Conservation (phyloP, 1,140 invertebrate genomes). For the Heliothis subflexa region DNA sequence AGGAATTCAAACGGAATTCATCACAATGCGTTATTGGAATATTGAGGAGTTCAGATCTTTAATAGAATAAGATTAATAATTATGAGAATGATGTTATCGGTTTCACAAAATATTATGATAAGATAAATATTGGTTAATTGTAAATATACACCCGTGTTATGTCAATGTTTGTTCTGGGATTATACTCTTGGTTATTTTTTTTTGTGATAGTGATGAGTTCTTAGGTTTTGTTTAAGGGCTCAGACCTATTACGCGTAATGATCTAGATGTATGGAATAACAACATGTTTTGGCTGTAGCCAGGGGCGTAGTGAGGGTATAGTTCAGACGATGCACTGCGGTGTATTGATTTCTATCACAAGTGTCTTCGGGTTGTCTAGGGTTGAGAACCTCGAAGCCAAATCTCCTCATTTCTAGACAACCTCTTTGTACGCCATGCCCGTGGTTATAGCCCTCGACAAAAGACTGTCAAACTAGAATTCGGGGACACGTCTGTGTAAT, state of each 20-base stretch:
- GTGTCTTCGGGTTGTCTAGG: conserved; percentile 13
- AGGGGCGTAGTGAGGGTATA: conserved; percentile 2
- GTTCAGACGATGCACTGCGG: not conserved
- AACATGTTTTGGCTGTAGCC: conserved; percentile 13
- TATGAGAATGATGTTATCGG: conserved; percentile 26
- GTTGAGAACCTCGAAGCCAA: conserved; percentile 18
- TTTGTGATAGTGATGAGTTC: conserved; percentile 28
- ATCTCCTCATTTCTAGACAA: conserved; percentile 14
- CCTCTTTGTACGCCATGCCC: not conserved
- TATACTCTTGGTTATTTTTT: conserved; percentile 26
- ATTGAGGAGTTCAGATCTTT: conserved; percentile 38
- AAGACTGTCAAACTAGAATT: conserved; percentile 38
- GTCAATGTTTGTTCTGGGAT: conserved; percentile 30
- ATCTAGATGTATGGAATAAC: not conserved
- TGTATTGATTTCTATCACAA: not conserved
- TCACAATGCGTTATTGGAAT: conserved; percentile 29
- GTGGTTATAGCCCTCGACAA: conserved; percentile 28
- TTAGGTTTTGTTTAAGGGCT: conserved; percentile 20
- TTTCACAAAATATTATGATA: conserved; percentile 17
- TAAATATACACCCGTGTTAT: conserved; percentile 34
- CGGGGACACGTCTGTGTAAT: conserved; percentile 24
- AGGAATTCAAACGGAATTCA: conserved; percentile 5
- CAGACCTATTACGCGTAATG: conserved; percentile 3
- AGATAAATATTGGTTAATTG: conserved; percentile 33
- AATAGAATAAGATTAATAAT: conserved; percentile 33